Percentiles rank a stretch among this genome's conserved stretches.
phyloP scores from a whole-genome alignment of 2,797 vertebrate species.

The Dromococcyx pavoninus region DNA sequence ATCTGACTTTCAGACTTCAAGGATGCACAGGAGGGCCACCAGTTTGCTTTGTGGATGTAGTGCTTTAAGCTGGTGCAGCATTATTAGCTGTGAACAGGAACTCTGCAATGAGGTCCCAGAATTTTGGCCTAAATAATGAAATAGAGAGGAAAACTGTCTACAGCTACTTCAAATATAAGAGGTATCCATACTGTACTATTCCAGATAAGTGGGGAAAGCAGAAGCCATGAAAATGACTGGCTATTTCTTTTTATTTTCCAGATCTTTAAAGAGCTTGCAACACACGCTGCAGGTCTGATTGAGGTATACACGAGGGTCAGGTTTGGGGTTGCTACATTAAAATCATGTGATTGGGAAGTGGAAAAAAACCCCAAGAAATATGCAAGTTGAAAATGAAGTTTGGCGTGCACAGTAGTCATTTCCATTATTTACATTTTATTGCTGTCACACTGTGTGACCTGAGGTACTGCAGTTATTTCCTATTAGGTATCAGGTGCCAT shows the following conservation, averaged over 20 bases:
- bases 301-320: not conserved
- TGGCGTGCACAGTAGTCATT: not conserved
- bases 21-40: not conserved
- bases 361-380: not conserved
- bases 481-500: slow-evolving; percentile 6
- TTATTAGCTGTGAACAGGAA: not conserved
- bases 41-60: not conserved
- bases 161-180: not conserved
- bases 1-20: not conserved
- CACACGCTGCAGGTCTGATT: not conserved
- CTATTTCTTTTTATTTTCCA: not conserved
- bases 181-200: not conserved
- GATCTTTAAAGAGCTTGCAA: not conserved
- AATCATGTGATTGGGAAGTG: not conserved
- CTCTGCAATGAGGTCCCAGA: not conserved
- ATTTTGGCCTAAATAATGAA: not conserved
- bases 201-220: not conserved
- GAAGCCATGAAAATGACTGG: not conserved
- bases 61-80: not conserved
- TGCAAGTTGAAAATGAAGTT: not conserved
- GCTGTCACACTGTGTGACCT: not conserved
- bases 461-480: slow-evolving; percentile 2
- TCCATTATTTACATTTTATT: not conserved
- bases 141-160: not conserved
- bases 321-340: not conserved